Conservation (phyloP, 2,888 invertebrate genomes). For the Drosophila maculinotata region DNA sequence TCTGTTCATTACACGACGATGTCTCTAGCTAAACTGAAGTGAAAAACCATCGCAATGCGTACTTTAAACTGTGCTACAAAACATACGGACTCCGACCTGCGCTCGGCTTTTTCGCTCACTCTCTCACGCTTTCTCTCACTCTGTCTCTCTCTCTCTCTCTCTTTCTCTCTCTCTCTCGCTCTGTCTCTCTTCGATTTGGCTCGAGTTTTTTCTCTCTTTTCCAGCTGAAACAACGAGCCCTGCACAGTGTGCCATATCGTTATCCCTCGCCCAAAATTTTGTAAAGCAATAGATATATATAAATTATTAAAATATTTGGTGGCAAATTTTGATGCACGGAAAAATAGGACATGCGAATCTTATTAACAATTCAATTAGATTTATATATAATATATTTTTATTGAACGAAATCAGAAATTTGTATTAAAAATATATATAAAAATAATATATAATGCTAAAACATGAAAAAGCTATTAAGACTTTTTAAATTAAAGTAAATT, state of each 20-base stretch:
- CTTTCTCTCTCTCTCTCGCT: slow-evolving; percentile 4
- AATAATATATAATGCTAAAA: neutral
- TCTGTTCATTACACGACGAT: slow-evolving; percentile 73
- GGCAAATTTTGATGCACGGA: no score
- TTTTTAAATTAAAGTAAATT: no score
- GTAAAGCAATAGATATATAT: no score
- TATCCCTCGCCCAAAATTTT: neutral
- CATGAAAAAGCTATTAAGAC: no score
- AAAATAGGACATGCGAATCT: no score
- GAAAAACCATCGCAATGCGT: slow-evolving; percentile 75
- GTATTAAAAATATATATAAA: neutral
- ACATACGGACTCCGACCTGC: slow-evolving; percentile 39
- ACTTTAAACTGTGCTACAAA: slow-evolving; percentile 80
- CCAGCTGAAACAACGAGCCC: slow-evolving; percentile 20
- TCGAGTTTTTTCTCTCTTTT: neutral
- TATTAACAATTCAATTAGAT: neutral
- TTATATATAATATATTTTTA: neutral
- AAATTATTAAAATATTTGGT: no score
- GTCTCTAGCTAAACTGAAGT: slow-evolving; percentile 81
- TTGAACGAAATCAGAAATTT: no score
- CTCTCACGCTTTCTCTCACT: slow-evolving; percentile 21
- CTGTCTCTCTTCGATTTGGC: slow-evolving; percentile 11
- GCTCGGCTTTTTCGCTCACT: slow-evolving; percentile 14
- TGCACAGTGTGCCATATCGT: slow-evolving; percentile 20
- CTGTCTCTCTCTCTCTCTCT: slow-evolving; percentile 2